A percentile compares a stretch with the other conserved stretches of the same genome.
Evolutionary conservation across 2,797 vertebrate species (phyloP).

Genomic region (Tadarida brasiliensis): DNA sequence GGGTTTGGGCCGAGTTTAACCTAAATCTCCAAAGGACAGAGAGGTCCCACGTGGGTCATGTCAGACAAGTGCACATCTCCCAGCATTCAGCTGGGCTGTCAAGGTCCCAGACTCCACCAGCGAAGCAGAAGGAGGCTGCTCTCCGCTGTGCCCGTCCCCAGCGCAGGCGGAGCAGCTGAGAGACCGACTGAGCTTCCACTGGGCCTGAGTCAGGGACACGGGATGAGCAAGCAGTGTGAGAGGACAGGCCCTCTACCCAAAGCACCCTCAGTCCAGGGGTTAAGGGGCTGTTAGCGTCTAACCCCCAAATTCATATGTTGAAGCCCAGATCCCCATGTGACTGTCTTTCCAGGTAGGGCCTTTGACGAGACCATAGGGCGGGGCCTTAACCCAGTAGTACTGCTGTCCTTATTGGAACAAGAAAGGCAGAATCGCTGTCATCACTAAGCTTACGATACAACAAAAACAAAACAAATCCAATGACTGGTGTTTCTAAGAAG

Average conservation of each 20-base stretch:
- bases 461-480: not conserved
- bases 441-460: not conserved
- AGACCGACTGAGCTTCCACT: not conserved
- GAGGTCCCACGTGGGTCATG: rapidly evolving
- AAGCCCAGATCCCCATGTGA: not conserved
- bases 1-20: not conserved
- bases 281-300: not conserved
- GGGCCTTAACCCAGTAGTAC: not conserved
- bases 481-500: not conserved
- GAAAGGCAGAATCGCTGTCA: not conserved
- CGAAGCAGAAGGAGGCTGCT: not conserved
- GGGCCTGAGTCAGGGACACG: not conserved
- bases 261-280: not conserved
- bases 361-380: not conserved
- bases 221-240: not conserved
- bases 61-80: not conserved
- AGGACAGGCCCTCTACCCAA: not conserved
- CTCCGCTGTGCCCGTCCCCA: not conserved
- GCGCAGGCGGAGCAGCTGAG: not conserved
- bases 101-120: not conserved
- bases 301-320: not conserved
- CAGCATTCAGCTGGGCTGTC: not conserved
- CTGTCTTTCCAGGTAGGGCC: not conserved
- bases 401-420: not conserved
- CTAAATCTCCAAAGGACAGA: not conserved